These are phyloP conservation scores for Perdix hodgsoniae DNA, from an alignment of 2,797 vertebrate species.

Conservation along the genomic window DNA sequence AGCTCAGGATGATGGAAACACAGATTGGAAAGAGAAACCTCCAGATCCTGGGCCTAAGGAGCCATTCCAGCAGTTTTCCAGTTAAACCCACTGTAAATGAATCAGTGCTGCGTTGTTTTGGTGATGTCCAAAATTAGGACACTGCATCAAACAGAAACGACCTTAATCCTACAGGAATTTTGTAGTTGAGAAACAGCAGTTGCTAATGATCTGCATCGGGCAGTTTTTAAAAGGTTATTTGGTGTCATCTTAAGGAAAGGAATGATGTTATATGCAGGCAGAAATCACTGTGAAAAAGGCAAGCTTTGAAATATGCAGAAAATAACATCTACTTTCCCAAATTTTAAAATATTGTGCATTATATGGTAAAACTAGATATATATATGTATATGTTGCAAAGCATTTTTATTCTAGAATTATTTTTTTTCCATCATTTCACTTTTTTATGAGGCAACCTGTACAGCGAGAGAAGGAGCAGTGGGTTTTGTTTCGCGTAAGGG, in stretches of 20 bases:
- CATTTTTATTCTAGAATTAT: not conserved
- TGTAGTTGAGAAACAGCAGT: not conserved
- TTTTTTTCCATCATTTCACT: not conserved
- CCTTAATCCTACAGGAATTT: not conserved
- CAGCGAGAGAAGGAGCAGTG: not conserved
- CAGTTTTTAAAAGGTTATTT: not conserved
- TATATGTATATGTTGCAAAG: not conserved
- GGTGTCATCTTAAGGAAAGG: not conserved
- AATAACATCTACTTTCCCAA: not conserved
- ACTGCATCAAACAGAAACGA: not conserved
- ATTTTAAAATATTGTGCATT: not conserved
- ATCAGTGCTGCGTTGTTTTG: not conserved
- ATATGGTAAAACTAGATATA: not conserved
- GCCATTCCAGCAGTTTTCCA: not conserved
- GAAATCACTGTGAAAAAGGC: not conserved
- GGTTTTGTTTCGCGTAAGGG: not conserved
- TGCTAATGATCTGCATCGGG: not conserved
- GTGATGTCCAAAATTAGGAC: no score
- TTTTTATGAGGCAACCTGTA: not conserved
- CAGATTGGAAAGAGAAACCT: not conserved
- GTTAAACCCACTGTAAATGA: not conserved
- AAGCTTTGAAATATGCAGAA: not conserved
- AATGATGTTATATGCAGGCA: not conserved
- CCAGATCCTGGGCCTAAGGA: not conserved
- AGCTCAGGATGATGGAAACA: not conserved